Evolutionary conservation across 2,797 vertebrate genomes (phyloP), one percentile per base, ranked within the genome.

Genomic region (Cygnus olor): DNA sequence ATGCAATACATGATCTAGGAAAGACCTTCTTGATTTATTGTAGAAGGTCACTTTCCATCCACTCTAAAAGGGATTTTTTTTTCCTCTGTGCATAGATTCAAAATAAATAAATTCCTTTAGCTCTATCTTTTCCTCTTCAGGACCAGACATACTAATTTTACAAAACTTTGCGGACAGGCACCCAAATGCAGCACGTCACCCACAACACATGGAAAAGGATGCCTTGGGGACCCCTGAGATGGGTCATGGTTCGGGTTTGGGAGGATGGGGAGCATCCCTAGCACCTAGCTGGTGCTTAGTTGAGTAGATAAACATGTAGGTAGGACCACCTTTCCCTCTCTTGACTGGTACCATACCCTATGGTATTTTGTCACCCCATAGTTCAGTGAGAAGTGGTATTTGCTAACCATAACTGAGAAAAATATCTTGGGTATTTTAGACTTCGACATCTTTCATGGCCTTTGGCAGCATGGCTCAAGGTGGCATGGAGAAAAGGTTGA

Each of bases 181-280:
- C 5, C 24, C 63, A 76, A 36, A 34, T 0, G 1, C 15, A 71
- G 47, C 22, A 8, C 0, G 0, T 70, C 42, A 30, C n/a, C 14
- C 45, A 32, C n/a, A 34, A 34, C n/a, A 38, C 16, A 10, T 18
- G 40, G 56, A 36, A 63, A 69, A 57, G 8, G 34, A n/a, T 38
- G 60, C 20, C 40, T 30, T 21, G 30, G 56, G 70, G 24, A 30
- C 9, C 3, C 60, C 51, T 22, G 49, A 40, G 8, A 8, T 13
- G n/a, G 22, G 40, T 42, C 44, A 15, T 0, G 0, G 57, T 68
- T 47, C 20, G 40, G 3, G 9, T 71, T 71, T 34, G 65, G 85
- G 47, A 53, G 51, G 49, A 47, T 24, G 28, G 9, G 21, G 14
- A 5, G 17, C 40, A 51, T 13, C 13, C 24, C 7, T 51, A 9